phyloP scores from a whole-genome alignment of 2,113 vertebrate genomes.

The Suncus etruscus region DNA sequence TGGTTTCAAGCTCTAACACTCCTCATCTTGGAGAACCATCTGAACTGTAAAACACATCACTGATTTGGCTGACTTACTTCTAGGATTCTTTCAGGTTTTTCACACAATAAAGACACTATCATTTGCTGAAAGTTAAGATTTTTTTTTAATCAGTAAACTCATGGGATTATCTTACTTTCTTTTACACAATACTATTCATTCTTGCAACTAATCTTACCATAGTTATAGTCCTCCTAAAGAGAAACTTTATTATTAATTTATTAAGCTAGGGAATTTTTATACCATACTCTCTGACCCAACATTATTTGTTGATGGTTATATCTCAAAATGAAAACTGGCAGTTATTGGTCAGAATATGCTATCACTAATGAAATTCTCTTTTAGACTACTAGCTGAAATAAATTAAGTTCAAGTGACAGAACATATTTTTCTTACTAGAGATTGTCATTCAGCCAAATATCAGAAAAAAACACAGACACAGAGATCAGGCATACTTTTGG shows the following conservation, averaged over 20 bases:
- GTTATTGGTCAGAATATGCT: background rate
- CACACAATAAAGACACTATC: background rate
- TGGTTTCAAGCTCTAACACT: background rate
- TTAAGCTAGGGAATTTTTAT: background rate
- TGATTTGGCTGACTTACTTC: background rate
- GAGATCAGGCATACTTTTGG: background rate
- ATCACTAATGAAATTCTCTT: background rate
- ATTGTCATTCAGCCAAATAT: background rate
- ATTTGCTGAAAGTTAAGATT: background rate
- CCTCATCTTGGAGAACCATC: background rate
- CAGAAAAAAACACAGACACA: background rate
- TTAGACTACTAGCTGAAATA: background rate
- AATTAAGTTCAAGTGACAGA: conserved; percentile 4
- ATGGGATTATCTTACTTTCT: background rate
- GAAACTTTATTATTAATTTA: background rate
- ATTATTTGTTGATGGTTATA: background rate
- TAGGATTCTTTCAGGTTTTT: background rate
- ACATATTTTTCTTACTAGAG: background rate
- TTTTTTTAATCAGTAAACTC: background rate
- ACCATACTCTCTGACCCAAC: background rate
- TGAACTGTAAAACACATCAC: background rate
- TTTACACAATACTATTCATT: background rate
- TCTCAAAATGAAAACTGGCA: conserved; percentile 8
- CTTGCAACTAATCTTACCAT: background rate
- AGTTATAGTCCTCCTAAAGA: background rate